Evolutionary conservation across 2,888 invertebrate species (phyloP).

Genomic region (Eupithecia abbreviata): DNA sequence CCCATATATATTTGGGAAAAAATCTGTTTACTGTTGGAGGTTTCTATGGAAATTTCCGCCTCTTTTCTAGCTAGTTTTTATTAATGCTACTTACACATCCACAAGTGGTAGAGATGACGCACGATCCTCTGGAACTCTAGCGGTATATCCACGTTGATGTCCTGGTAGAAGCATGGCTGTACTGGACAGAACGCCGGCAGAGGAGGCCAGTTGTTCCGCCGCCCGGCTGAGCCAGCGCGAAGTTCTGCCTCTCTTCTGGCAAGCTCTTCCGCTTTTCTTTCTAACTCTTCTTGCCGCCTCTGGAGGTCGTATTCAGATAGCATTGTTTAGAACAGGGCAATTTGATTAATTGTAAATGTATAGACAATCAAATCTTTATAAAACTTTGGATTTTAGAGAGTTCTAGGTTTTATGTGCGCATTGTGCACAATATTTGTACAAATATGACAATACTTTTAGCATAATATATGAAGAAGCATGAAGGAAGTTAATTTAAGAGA

Average conservation of each 20-base stretch:
- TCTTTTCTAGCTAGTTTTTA: neutral
- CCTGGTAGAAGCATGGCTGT: conserved; percentile 99
- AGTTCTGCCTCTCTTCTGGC: conserved; percentile 95
- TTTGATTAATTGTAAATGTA: neutral
- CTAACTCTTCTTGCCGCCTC: conserved; percentile 94
- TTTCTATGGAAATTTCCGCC: too few species aligned
- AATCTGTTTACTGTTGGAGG: too few species aligned
- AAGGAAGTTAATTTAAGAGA: neutral
- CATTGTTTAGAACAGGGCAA: conserved; percentile 20
- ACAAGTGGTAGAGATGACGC: conserved; percentile 96
- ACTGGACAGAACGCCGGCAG: conserved; percentile 95
- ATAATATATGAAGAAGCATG: neutral
- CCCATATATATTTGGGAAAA: neutral
- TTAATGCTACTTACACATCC: conserved; percentile 93
- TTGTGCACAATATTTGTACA: neutral
- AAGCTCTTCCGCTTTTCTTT: conserved; percentile 95
- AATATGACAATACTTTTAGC: neutral
- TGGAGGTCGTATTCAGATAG: conserved; percentile 58
- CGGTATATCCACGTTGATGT: conserved; percentile 99
- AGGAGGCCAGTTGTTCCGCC: conserved; percentile 99
- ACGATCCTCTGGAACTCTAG: conserved; percentile 98
- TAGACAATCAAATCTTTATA: neutral
- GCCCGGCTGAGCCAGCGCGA: conserved; percentile 84
- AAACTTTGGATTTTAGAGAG: neutral
- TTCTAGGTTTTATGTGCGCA: neutral